A percentile compares a stretch with the other conserved stretches of the same genome.
These are phyloP conservation scores for Hemicordylus capensis DNA, from an alignment of 2,113 vertebrate species.

Conservation along the genomic window DNA sequence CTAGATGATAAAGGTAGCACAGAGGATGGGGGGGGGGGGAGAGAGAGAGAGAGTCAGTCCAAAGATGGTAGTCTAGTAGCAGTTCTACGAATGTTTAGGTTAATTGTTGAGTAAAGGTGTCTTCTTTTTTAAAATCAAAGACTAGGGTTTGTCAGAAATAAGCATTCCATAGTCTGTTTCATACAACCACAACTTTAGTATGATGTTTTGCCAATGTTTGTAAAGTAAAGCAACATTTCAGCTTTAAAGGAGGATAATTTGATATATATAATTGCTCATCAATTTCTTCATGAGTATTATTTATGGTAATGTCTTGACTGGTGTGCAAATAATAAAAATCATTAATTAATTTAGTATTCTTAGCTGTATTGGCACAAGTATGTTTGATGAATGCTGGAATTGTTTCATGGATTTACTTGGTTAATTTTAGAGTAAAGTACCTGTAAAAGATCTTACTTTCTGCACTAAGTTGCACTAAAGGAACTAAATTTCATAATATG, in stretches of 20 bases:
- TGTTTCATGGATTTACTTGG: not conserved
- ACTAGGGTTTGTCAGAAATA: slow-evolving; percentile 6
- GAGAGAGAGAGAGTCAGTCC: too few relatives aligned
- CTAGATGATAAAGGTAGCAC: slow-evolving; percentile 29
- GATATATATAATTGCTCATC: slow-evolving; percentile 24
- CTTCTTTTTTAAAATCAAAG: slow-evolving; percentile 37
- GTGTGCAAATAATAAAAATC: not conserved
- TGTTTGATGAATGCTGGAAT: not conserved
- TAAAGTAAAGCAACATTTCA: slow-evolving; percentile 13
- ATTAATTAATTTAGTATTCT: not conserved
- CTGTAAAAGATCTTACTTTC: not conserved
- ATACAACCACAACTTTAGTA: slow-evolving; percentile 4
- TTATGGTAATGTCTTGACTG: slow-evolving; percentile 19
- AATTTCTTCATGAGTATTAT: slow-evolving; percentile 7
- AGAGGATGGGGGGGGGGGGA: too few relatives aligned
- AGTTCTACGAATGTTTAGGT: slow-evolving; percentile 10
- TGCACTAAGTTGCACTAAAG: not conserved
- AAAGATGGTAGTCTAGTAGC: not conserved
- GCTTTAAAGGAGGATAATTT: not conserved
- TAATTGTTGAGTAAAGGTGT: not conserved
- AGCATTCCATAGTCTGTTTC: not conserved
- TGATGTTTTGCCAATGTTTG: slow-evolving; percentile 32
- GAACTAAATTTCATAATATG: not conserved
- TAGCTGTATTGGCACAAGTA: not conserved
- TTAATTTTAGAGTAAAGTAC: not conserved